Percentiles rank a stretch among this genome's conserved stretches.
phyloP scores from a whole-genome alignment of 2,888 invertebrate genomes.

The Drosophila prostipennis region DNA sequence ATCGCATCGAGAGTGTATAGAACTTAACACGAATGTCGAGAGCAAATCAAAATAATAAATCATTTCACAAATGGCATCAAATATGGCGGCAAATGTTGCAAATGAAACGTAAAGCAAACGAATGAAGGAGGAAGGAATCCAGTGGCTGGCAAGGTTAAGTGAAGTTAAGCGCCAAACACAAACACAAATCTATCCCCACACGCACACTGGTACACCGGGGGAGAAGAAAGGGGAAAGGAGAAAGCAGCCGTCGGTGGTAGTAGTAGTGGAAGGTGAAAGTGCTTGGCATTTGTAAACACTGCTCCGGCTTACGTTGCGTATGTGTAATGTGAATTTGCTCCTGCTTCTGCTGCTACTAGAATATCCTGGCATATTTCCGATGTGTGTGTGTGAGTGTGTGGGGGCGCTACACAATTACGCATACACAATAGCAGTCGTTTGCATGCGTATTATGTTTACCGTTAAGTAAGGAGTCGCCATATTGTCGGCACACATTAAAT shows the following conservation, averaged over 20 bases:
- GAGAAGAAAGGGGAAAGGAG: neutral
- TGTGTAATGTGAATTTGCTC: constrained; percentile 36
- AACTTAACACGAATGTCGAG: constrained; percentile 63
- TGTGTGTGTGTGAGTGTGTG: constrained; percentile 10
- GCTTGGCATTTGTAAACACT: constrained; percentile 64
- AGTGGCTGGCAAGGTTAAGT: constrained; percentile 75
- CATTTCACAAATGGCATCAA: constrained; percentile 78
- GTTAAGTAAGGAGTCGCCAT: constrained; percentile 80
- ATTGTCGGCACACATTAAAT: constrained; percentile 77
- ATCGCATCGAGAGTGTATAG: constrained; percentile 17
- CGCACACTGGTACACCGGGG: constrained; percentile 8
- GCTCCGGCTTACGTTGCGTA: constrained; percentile 41
- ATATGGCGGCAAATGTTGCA: constrained; percentile 81
- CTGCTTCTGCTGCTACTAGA: constrained; percentile 7
- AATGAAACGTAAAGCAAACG: constrained; percentile 76
- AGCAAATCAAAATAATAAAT: constrained; percentile 80
- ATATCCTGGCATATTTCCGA: neutral
- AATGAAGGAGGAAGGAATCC: constrained; percentile 59
- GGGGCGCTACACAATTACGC: constrained; percentile 65
- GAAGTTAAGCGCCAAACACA: constrained; percentile 70
- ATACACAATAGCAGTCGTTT: constrained; percentile 74
- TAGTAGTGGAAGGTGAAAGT: constrained; percentile 62
- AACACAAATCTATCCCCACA: constrained; percentile 39
- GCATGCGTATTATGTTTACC: constrained; percentile 81
- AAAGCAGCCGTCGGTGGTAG: constrained; percentile 5